Evolutionary conservation across 64 coral and sea anemone genomes (phyloP).

Genomic region (Montipora sp.): DNA sequence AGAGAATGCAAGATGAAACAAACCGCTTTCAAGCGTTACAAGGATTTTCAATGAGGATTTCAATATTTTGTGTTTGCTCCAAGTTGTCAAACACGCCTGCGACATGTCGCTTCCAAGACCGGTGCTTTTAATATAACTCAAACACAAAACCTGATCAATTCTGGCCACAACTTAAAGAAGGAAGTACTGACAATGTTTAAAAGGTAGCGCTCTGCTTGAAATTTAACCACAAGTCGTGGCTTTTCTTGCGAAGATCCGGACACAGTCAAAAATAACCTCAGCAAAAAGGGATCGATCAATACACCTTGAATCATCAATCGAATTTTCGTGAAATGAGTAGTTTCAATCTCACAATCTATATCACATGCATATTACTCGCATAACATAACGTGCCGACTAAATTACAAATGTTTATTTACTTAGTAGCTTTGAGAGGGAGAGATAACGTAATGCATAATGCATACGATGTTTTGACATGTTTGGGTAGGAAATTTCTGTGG

Average conservation of each 20-base stretch:
- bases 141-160: neutral
- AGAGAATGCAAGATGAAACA: neutral
- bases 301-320: neutral
- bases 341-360: neutral
- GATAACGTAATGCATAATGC: conserved; percentile 50
- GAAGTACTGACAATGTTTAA: neutral
- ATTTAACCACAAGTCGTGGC: neutral
- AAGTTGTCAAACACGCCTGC: neutral
- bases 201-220: neutral
- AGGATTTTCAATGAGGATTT: conserved; percentile 11
- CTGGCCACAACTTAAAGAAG: neutral
- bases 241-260: neutral
- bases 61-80: neutral
- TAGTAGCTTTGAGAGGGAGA: conserved; percentile 2
- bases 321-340: neutral
- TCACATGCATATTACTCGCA: neutral
- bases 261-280: neutral
- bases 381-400: conserved; percentile 3
- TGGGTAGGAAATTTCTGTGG: conserved; percentile 24
- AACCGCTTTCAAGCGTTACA: neutral
- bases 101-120: neutral
- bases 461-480: neutral
- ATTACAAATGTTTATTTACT: conserved; percentile 43
- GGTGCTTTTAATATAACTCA: neutral
- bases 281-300: neutral